Percentiles rank a stretch among this genome's conserved stretches.
phyloP scores from a whole-genome alignment of 2,888 invertebrate species.

The Drosophila meridionalis region DNA sequence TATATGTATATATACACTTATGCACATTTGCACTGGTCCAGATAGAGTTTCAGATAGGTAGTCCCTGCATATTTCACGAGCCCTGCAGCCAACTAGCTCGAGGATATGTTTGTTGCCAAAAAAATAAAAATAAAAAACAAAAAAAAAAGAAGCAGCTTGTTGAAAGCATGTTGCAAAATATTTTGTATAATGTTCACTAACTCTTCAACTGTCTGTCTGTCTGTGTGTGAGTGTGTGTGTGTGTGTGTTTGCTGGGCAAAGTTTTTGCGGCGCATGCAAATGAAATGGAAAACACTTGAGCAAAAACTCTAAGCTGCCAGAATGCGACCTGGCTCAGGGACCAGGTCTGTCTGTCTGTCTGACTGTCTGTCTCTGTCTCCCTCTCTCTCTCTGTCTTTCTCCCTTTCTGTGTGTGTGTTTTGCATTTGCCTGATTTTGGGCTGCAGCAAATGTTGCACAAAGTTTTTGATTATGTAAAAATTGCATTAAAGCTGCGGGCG shows the following conservation, averaged over 20 bases:
- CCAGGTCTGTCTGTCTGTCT: slow-evolving; percentile 12
- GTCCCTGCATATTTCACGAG: slow-evolving; percentile 60
- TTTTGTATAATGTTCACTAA: slow-evolving; percentile 65
- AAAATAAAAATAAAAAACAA: slow-evolving; percentile 15
- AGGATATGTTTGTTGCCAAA: slow-evolving; percentile 47
- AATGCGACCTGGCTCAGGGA: slow-evolving; percentile 43
- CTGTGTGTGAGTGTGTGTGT: slow-evolving; percentile 9
- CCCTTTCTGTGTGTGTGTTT: slow-evolving; percentile 15
- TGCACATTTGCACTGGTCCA: slow-evolving; percentile 8
- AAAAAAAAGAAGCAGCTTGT: slow-evolving; percentile 35
- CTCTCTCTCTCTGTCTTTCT: background rate
- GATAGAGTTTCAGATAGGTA: slow-evolving; percentile 24
- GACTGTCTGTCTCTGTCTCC: background rate
- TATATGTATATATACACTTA: background rate
- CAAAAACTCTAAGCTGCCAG: slow-evolving; percentile 62
- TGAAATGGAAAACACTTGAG: slow-evolving; percentile 79
- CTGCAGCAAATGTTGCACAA: slow-evolving; percentile 66
- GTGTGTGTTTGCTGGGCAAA: slow-evolving; percentile 58
- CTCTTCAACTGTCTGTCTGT: slow-evolving; percentile 48
- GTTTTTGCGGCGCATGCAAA: slow-evolving; percentile 74
- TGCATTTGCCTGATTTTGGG: slow-evolving; percentile 51
- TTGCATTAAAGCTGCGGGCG: slow-evolving; percentile 60
- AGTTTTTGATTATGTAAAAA: slow-evolving; percentile 68
- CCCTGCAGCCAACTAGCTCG: slow-evolving; percentile 37
- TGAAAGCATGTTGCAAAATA: slow-evolving; percentile 68